Percentiles rank a stretch among this genome's conserved stretches.
These are phyloP conservation scores for Tridacna gigas DNA, from an alignment of 2,888 invertebrate genomes.

Conservation along the genomic window DNA sequence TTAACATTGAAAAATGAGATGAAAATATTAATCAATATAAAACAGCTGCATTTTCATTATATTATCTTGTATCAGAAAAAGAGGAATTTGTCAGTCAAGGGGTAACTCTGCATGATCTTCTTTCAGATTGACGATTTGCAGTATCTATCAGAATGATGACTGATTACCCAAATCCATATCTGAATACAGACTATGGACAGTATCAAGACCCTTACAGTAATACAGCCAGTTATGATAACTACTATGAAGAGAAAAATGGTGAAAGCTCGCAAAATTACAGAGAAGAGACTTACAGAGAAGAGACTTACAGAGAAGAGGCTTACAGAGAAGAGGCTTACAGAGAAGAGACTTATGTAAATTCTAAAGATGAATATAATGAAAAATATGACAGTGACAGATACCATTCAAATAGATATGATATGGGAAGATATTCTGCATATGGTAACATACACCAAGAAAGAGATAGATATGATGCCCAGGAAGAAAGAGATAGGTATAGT, in stretches of 20 bases:
- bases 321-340: not conserved
- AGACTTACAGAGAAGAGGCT: not conserved
- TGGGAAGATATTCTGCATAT: not conserved
- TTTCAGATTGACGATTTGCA: too few species aligned
- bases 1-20: too few species aligned
- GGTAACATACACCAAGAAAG: conserved; percentile 38
- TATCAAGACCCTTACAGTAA: conserved; percentile 51
- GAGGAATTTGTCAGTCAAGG: too few species aligned
- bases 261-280: not conserved
- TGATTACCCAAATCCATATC: conserved; percentile 60
- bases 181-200: conserved; percentile 34
- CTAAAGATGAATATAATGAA: conserved; percentile 33
- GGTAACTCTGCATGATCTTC: too few species aligned
- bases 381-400: conserved; percentile 14
- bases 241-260: conserved; percentile 1
- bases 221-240: not conserved
- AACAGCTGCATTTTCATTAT: too few species aligned
- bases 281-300: not conserved
- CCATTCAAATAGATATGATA: conserved; percentile 18
- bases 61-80: too few species aligned
- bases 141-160: conserved; percentile 16
- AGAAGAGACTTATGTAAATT: conserved; percentile 22
- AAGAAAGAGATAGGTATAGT: conserved; percentile 20
- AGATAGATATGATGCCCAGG: conserved; percentile 42
- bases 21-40: too few species aligned